Base-by-base conservation (phyloP, 2,113 vertebrate species). In the Myocastor coypus region DNA sequence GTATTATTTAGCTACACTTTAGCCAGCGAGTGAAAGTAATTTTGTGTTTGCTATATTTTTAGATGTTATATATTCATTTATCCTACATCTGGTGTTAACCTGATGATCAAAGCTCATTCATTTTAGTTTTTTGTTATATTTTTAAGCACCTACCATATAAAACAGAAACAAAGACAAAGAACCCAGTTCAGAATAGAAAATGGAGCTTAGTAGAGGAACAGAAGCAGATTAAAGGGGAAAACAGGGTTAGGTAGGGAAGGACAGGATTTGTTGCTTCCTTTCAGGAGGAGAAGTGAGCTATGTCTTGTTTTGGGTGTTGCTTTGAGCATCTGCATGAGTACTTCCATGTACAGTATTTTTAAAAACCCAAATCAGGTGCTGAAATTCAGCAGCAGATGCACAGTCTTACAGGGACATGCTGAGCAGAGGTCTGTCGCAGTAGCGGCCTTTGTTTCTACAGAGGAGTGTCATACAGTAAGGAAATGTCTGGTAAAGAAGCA, bases 371-470 rank as follows among this genome's bases (percentile, higher is more conserved):
- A 89, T 73, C 26, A 69, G 42, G 40, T 26, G 71, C 14, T 55
- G 81, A 64, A 78, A 61, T 13, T n/a, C 7, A 83, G 32, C n/a
- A 92, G 40, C 17, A 84, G 71, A 82, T 10, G 52, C 42, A 4
- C 32, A 50, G n/a, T 81, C 92, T 55, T 66, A 91, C 66, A 93
- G 50, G 83, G 73, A 75, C 16, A 1, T 94, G 59, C 78, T 83
- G 59, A 64, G 34, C 20, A 92, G 55, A 37, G 71, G 55, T 78
- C 84, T 91, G 75, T 24, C 84, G 16, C 59, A 82, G 22, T 3
- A 71, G 22, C 9, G 40, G 37, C 86, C 68, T 94, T 87, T 75
- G 28, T 77, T 93, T 86, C 95, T 95, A 26, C 19, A 71, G 77
- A 87, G 28, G n/a, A 87, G 24, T 4, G 93, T 94, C 63, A 71